phyloP scores from a whole-genome alignment of 2,888 invertebrate genomes.

The Odontocerum albicorne region DNA sequence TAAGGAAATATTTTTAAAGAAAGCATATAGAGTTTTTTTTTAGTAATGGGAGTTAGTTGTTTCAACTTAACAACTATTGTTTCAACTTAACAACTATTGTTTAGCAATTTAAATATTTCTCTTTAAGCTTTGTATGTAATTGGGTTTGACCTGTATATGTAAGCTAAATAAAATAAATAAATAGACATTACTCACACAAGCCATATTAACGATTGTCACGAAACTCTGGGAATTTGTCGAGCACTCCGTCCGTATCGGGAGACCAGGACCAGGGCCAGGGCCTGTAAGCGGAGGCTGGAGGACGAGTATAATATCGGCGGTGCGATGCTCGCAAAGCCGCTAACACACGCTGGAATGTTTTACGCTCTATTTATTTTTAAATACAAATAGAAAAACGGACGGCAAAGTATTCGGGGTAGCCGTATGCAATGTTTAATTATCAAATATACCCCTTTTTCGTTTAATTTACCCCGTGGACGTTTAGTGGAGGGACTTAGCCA shows the following conservation, averaged over 20 bases:
- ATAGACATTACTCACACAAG: too few species aligned
- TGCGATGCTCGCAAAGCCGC: slow-evolving; percentile 14
- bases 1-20: too few species aligned
- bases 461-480: slow-evolving; percentile 33
- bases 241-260: slow-evolving; percentile 3
- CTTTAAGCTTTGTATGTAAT: too few species aligned
- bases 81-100: too few species aligned
- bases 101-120: too few species aligned
- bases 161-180: too few species aligned
- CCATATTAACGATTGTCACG: too few species aligned
- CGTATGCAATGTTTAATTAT: slow-evolving; percentile 34
- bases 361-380: slow-evolving; percentile 35
- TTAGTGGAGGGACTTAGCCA: slow-evolving; percentile 14
- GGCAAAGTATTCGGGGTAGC: slow-evolving; percentile 19
- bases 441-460: slow-evolving; percentile 32
- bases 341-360: slow-evolving; percentile 27
- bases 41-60: too few species aligned
- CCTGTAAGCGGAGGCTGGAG: not conserved
- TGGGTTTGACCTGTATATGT: too few species aligned
- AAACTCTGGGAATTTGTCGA: too few species aligned
- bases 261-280: not conserved
- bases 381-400: slow-evolving; percentile 32
- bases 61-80: too few species aligned
- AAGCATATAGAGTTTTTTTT: too few species aligned
- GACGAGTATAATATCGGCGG: slow-evolving; percentile 19